Base-by-base conservation (phyloP, 30 jellyfish, hydroid and myxozoan species). In the Hydractinia symbiolongicarpus region DNA sequence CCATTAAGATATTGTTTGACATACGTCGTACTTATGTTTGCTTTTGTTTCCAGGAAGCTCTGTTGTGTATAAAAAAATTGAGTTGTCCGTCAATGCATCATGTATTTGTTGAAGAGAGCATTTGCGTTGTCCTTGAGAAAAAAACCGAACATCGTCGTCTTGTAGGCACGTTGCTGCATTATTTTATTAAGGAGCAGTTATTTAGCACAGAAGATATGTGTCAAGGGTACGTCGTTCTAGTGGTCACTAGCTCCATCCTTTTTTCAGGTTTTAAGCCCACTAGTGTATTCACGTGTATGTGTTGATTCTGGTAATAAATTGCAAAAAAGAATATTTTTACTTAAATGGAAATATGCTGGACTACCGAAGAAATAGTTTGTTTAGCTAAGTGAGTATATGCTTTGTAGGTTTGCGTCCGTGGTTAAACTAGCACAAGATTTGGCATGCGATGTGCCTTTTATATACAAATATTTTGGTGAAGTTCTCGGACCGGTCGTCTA, bases 401-500 rank as follows among this genome's bases (percentile, higher is more conserved):
- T 19, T 11, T 74, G 13, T 74, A 74, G 83, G 58, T 58, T 78
- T 78, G 78, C 52, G 54, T 15, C 53, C 15, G 49, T 55, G 5
- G 86, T 78, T 17, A 4, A 56, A 15, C 17, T 20, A 1, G 86
- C 86, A 5, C 79, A 61, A 56, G 86, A 78, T 15, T 78, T 71
- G 50, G 57, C 61, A 11, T 71, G 81, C 51, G 97, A 91, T 62
- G 85, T 91, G 9, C 96, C 96, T 6, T 83, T 72, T 49, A 53
- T 91, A 16, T 91, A 94, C 90, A 86, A 82, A 15, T 79, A 80
- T 61, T 74, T 91, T 9, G 97, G 96, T 8, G 90, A 73, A 53
- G 49, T 85, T 8, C 77, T 91, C 30, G 96, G 95, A 10, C 89
- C 93, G 9, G 82, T 77, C 14, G 95, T 91, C 13, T 72, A 53